These are phyloP conservation scores for Philhelius pedissequus DNA, from an alignment of 2,888 invertebrate species.

Conservation along the genomic window DNA sequence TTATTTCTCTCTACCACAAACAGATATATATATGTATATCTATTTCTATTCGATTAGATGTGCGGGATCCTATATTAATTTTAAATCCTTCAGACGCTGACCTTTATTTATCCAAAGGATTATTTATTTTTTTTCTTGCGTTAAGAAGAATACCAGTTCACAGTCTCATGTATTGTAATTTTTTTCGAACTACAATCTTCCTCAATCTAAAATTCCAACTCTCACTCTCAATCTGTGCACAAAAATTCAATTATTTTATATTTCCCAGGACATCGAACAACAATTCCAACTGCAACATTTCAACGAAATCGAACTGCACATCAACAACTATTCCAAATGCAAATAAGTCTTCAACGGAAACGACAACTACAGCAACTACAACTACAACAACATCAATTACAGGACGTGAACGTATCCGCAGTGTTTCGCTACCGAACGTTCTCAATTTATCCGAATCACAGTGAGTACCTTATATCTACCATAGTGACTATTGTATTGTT, in stretches of 20 bases:
- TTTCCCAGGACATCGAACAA: conserved; percentile 58
- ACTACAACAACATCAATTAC: neutral
- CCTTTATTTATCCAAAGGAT: neutral
- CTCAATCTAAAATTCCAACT: neutral
- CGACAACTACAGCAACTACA: neutral
- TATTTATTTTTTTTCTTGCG: neutral
- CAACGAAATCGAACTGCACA: conserved; percentile 42
- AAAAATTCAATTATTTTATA: conserved; percentile 24
- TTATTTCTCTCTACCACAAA: neutral
- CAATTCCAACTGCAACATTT: conserved; percentile 58
- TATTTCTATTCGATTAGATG: neutral
- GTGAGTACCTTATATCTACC: conserved; percentile 38
- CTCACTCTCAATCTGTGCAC: neutral
- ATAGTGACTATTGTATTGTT: neutral
- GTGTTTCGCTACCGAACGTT: conserved; percentile 74
- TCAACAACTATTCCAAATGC: conserved; percentile 52
- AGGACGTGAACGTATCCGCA: conserved; percentile 68
- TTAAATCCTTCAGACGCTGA: neutral
- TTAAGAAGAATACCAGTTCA: no score
- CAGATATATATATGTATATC: neutral
- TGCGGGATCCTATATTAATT: neutral
- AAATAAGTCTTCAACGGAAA: conserved; percentile 39
- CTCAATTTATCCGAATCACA: conserved; percentile 62
- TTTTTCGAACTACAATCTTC: neutral
- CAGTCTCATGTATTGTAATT: neutral